Base-by-base conservation (phyloP, 2,113 vertebrate genomes). In the Genyomyrus donnyi region DNA sequence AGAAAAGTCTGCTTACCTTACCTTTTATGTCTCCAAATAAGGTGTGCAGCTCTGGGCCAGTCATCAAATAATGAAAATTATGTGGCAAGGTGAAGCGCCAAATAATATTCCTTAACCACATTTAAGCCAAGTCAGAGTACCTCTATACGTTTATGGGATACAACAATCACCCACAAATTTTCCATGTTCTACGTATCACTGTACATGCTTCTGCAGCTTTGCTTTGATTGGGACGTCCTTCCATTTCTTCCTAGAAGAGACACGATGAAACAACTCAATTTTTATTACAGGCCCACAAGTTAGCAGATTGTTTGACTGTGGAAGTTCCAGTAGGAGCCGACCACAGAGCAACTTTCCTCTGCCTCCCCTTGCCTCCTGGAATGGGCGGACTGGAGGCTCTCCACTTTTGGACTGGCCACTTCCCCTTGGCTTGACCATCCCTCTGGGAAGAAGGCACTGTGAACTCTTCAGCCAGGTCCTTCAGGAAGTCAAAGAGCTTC, bases 401-500 rank as follows among this genome's bases (percentile, higher is more conserved):
- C 62, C 56, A 96, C 95, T 95, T 95, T 93, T 92, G 93, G 13
- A 92, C 11, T n/a, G 94, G 90, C 93, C 94, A 95, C 50, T 94
- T 89, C 1, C 90, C 94, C 89, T 93, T 92, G 39, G 90, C 84
- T 88, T 92, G 91, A 53, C 88, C 89, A 80, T 95, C 94, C 89
- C 91, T 93, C 92, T 93, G 90, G 52, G 92, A 52, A 21, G 92
- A 48, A 2, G 90, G 86, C 31, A 93, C 49, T 0, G 92, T 74
- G 31, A 91, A 77, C 77, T 53, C 92, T 89, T 95, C 94, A 8
- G 35, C 92, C 89, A 94, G 31, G 27, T 95, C 94, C 90, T 92
- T 95, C 83, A 96, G 92, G 90, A 96, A 96, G 92, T 96, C 93
- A 90, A 96, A 96, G 45, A 94, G 91, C 90, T 92, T 94, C 91